Percentiles rank a stretch among this genome's conserved stretches.
Evolutionary conservation across 2,113 vertebrate genomes (phyloP).

Genomic region (Leptodactylus fuscus): DNA sequence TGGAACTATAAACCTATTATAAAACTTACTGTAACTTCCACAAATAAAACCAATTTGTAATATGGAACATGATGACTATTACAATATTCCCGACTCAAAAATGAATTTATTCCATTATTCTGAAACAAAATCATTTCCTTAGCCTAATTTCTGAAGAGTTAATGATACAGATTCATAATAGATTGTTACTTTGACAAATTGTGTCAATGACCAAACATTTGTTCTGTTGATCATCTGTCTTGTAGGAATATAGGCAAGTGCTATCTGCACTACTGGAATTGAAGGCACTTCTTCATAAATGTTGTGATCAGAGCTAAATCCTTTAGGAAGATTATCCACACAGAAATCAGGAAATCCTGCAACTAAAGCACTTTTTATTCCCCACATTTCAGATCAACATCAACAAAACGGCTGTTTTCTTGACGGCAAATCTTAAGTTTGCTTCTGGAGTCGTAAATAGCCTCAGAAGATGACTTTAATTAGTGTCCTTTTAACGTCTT

Average conservation of each 20-base stretch:
- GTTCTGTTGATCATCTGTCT: background rate
- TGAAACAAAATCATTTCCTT: too few species aligned
- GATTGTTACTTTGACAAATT: background rate
- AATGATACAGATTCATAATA: background rate
- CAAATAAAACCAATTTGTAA: too few species aligned
- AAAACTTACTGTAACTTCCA: too few species aligned
- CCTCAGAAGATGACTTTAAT: background rate
- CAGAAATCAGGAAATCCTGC: slow-evolving; percentile 73
- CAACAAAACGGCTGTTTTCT: slow-evolving; percentile 23
- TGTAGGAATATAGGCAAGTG: background rate
- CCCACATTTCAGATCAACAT: slow-evolving; percentile 61
- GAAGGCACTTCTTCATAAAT: slow-evolving; percentile 64
- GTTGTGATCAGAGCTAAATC: slow-evolving; percentile 77
- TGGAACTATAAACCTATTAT: too few species aligned
- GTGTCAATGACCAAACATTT: background rate
- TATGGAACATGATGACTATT: too few species aligned
- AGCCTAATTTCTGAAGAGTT: background rate
- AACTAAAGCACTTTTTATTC: slow-evolving; percentile 65
- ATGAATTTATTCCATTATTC: too few species aligned
- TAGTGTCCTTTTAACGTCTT: background rate
- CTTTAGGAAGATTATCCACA: slow-evolving; percentile 79
- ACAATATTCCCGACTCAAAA: too few species aligned
- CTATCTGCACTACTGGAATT: slow-evolving; percentile 67
- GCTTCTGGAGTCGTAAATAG: background rate
- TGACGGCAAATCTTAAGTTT: slow-evolving; percentile 36